Evolutionary conservation across 2,113 vertebrate genomes (phyloP).

Genomic region (Perccottus glenii): DNA sequence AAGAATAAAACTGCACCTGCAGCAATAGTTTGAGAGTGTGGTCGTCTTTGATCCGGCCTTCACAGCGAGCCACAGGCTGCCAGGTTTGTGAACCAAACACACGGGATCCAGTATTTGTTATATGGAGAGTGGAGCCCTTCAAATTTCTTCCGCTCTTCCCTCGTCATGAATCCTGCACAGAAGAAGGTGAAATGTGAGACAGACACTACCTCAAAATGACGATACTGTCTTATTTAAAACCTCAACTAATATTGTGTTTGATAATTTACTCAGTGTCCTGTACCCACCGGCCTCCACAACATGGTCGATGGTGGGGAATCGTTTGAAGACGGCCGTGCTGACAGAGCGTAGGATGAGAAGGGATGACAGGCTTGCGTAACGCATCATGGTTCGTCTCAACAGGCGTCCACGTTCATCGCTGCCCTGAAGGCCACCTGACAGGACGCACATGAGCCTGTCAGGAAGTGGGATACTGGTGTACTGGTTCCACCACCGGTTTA

Average conservation of each 20-base stretch:
- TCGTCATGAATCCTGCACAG: slow-evolving; percentile 89
- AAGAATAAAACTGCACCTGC: slow-evolving; percentile 76
- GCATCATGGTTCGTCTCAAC: slow-evolving; percentile 89
- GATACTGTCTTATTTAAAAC: not conserved
- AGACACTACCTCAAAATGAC: not conserved
- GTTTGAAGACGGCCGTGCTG: slow-evolving; percentile 91
- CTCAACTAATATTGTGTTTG: not conserved
- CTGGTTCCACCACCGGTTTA: slow-evolving; percentile 95
- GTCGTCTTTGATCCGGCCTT: slow-evolving; percentile 88
- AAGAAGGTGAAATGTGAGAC: not conserved
- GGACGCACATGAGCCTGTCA: slow-evolving; percentile 86
- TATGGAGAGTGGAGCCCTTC: slow-evolving; percentile 89
- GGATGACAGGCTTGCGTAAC: slow-evolving; percentile 87
- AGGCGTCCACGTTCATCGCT: slow-evolving; percentile 86
- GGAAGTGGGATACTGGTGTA: slow-evolving; percentile 90
- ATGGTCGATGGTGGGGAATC: slow-evolving; percentile 92
- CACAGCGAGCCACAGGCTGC: slow-evolving; percentile 85
- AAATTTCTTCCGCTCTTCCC: slow-evolving; percentile 89
- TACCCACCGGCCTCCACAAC: slow-evolving; percentile 90
- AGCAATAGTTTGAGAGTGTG: slow-evolving; percentile 88
- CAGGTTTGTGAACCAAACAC: slow-evolving; percentile 92
- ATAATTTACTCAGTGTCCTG: not conserved
- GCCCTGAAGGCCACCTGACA: slow-evolving; percentile 86
- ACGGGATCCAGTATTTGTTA: slow-evolving; percentile 95
- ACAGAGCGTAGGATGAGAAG: slow-evolving; percentile 92